These are phyloP conservation scores for Entelurus aequoreus DNA, from an alignment of 2,113 vertebrate species.

Conservation along the genomic window DNA sequence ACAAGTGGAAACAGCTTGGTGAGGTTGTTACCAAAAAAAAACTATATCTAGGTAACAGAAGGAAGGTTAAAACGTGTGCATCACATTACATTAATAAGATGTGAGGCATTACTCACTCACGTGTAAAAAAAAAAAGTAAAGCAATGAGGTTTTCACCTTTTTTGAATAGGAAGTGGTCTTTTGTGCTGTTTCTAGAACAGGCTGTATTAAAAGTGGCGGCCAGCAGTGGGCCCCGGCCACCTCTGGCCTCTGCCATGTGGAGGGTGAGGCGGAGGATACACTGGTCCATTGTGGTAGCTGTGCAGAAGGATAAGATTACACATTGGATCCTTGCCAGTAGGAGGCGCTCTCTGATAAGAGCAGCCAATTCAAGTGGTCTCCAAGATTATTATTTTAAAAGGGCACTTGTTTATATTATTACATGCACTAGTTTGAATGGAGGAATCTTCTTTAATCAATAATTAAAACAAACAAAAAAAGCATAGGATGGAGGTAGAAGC, in stretches of 20 bases:
- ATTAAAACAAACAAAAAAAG: neutral
- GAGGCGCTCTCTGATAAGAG: constrained; percentile 56
- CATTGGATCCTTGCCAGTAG: constrained; percentile 67
- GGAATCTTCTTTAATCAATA: too few species aligned
- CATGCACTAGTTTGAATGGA: constrained; percentile 39
- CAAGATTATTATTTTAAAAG: neutral
- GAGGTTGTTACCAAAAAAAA: constrained; percentile 46
- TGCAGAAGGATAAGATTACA: constrained; percentile 78
- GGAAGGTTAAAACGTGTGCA: constrained; percentile 29
- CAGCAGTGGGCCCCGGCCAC: constrained; percentile 75
- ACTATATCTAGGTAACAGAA: constrained; percentile 50
- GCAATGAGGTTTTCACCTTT: constrained; percentile 13
- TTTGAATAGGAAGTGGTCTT: constrained; percentile 24
- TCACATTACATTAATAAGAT: too few species aligned
- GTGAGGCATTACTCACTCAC: constrained; percentile 13
- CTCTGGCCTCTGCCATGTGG: constrained; percentile 76
- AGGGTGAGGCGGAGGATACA: constrained; percentile 70
- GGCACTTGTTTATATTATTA: neutral
- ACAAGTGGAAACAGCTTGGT: constrained; percentile 50
- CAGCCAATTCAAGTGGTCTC: constrained; percentile 22
- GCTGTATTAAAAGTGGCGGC: constrained; percentile 75
- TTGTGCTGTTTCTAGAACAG: constrained; percentile 55
- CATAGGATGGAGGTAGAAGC: constrained; percentile 14
- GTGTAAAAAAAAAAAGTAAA: too few species aligned
- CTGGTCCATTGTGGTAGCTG: constrained; percentile 79